Evolutionary conservation across 1,140 invertebrate genomes (phyloP), one percentile per base, ranked within the genome.

Genomic region (Pogonomyrmex californicus): DNA sequence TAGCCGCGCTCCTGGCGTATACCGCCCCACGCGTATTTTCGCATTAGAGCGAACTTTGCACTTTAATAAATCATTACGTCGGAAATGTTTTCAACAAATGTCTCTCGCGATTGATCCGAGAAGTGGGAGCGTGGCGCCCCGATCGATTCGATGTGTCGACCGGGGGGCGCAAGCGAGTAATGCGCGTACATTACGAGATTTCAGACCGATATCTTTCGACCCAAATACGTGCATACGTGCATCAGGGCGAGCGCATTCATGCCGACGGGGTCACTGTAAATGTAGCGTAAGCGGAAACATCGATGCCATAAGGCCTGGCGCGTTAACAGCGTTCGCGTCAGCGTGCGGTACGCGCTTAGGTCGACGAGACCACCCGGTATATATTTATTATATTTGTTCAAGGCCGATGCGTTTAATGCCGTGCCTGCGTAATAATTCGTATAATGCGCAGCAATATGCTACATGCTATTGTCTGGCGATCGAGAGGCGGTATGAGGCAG

Each of bases 391-490:
- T 83, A 88, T 85, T 87, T 73, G 85, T 41, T 65, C 70, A 76
- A 71, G 79, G 75, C 62, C 23, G 91, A 86, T 91, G 90, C 82
- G 85, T 65, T 89, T 86, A 73, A 91, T 85, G 87, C 78, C 77
- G 38, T 41, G 86, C 90, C 87, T 91, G 77, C 89, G 92, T 91
- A 90, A 93, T 92, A 92, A 94, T 92, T 92, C 91, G 79, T 77
- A 83, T 83, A 81, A 92, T 88, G 68, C 85, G 75, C 70, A 73
- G 87, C 91, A 92, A 93, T 94, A 93, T 91, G 92, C 90, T 91
- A 78, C 86, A 86, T 23, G 23, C 88, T 81, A 90, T 92, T 93
- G 91, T 93, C 92, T 87, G 79, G 44, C 77, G 79, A 79, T 79
- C 68, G 79, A 30, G 33, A 79, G 33, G 38, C 9, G 58, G 62